These are phyloP conservation scores for Prietella phreatophila DNA, from an alignment of 2,113 vertebrate species.

Conservation along the genomic window DNA sequence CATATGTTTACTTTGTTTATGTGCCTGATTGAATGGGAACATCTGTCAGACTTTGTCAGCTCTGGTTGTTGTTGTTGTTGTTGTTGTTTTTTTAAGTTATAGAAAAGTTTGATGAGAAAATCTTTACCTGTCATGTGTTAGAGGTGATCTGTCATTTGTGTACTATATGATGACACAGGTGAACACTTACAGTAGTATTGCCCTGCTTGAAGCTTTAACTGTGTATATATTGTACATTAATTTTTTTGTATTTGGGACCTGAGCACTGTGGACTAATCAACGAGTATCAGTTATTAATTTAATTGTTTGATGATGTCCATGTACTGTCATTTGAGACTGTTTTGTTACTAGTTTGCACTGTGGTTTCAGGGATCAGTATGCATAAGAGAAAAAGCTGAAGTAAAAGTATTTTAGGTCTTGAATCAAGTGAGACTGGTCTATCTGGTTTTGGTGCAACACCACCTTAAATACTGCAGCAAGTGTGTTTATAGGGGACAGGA, in stretches of 20 bases:
- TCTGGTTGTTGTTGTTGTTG: not conserved
- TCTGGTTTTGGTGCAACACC: not conserved
- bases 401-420: not conserved
- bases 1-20: not conserved
- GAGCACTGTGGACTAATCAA: not conserved
- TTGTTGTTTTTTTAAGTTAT: too few species aligned
- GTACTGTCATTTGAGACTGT: not conserved
- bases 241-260: not conserved
- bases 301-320: not conserved
- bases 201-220: not conserved
- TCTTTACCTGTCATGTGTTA: not conserved
- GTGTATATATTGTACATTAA: not conserved
- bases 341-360: not conserved
- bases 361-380: not conserved
- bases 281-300: not conserved
- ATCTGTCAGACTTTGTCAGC: not conserved
- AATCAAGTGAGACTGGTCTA: conserved; percentile 32
- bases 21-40: not conserved
- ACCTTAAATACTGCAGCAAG: not conserved
- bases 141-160: not conserved
- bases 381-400: not conserved
- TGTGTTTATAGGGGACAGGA: not conserved
- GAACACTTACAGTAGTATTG: not conserved
- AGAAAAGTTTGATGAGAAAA: not conserved
- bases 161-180: not conserved